A percentile compares a stretch with the other conserved stretches of the same genome.
phyloP scores from a whole-genome alignment of 2,888 invertebrate genomes.

The Drosophila kuntzei region DNA sequence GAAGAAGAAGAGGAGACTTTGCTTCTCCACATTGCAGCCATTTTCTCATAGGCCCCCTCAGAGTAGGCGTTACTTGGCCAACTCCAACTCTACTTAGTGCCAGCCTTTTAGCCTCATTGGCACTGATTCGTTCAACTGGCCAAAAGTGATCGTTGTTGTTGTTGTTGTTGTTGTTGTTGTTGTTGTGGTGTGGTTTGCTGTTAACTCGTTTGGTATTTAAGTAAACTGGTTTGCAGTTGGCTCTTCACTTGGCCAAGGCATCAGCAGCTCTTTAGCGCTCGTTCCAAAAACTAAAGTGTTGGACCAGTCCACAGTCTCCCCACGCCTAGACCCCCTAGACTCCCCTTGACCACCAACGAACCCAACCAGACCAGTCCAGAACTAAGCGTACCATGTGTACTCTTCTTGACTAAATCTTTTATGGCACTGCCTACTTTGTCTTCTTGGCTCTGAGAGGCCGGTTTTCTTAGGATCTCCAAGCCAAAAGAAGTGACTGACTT shows the following conservation, averaged over 20 bases:
- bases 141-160: constrained; percentile 53
- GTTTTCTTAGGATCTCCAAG: constrained; percentile 28
- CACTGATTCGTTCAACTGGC: constrained; percentile 76
- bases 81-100: constrained; percentile 18
- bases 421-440: constrained; percentile 75
- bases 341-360: neutral
- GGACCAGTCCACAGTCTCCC: constrained; percentile 58
- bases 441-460: constrained; percentile 14
- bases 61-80: constrained; percentile 45
- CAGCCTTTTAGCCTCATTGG: constrained; percentile 67
- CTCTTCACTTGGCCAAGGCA: constrained; percentile 55
- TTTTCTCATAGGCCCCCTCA: constrained; percentile 35
- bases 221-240: constrained; percentile 69
- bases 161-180: constrained; percentile 42
- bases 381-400: constrained; percentile 20
- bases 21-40: constrained; percentile 40
- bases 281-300: constrained; percentile 77
- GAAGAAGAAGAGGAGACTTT: neutral
- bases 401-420: constrained; percentile 68
- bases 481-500: constrained; percentile 14
- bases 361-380: constrained; percentile 18
- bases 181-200: constrained; percentile 63
- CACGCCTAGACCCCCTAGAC: neutral
- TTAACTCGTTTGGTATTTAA: constrained; percentile 68
- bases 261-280: constrained; percentile 81